Percentiles rank a stretch among this genome's conserved stretches.
phyloP scores from a whole-genome alignment of 2,797 vertebrate genomes.

The Kryptopterus vitreolus region DNA sequence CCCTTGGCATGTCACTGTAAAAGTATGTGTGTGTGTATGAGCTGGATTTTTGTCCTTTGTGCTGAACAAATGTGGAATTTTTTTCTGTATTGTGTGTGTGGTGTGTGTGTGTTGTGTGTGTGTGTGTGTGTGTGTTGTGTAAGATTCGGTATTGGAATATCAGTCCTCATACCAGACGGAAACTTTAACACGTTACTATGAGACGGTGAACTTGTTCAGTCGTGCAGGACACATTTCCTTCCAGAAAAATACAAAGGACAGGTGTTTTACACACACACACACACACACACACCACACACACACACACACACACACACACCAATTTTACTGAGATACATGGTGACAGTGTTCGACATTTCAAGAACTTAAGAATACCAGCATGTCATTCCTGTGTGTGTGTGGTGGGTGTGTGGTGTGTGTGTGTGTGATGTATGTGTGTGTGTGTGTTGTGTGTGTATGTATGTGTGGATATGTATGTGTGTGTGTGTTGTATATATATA shows the following conservation, averaged over 20 bases:
- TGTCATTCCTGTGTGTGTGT: not conserved
- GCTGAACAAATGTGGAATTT: too few species aligned
- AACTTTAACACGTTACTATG: slow-evolving; percentile 41
- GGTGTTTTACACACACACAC: slow-evolving; percentile 53
- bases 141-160: slow-evolving; percentile 32
- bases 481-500: too few species aligned
- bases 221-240: slow-evolving; percentile 59
- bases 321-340: slow-evolving; percentile 28
- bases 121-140: slow-evolving; percentile 9
- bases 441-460: too few species aligned
- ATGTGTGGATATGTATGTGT: too few species aligned
- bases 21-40: not conserved
- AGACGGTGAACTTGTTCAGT: slow-evolving; percentile 67
- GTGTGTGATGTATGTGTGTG: too few species aligned
- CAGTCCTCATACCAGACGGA: slow-evolving; percentile 50
- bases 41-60: too few species aligned
- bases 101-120: not conserved
- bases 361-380: not conserved
- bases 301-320: slow-evolving; percentile 27
- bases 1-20: too few species aligned
- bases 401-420: not conserved
- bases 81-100: not conserved
- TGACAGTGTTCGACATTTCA: slow-evolving; percentile 1
- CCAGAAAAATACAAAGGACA: slow-evolving; percentile 60
- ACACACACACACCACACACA: slow-evolving; percentile 9